These are phyloP conservation scores for Heterodera schachtii DNA, from an alignment of 1,140 invertebrate species.

Conservation along the genomic window DNA sequence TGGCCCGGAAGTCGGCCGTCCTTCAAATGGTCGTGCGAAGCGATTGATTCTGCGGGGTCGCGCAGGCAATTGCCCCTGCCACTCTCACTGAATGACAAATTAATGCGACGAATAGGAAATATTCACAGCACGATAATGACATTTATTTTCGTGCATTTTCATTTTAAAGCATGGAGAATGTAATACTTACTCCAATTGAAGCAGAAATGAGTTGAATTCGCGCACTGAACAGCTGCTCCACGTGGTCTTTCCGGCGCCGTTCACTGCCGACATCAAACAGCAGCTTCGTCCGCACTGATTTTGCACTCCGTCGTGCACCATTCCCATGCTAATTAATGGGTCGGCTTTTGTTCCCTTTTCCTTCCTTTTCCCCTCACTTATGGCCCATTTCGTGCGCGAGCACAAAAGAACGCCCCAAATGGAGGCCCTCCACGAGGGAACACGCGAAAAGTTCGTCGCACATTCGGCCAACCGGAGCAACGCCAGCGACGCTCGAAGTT, in stretches of 20 bases:
- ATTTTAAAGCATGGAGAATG: not conserved
- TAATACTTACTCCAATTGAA: constrained; percentile 61
- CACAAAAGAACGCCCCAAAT: constrained; percentile 63
- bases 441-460: constrained; percentile 66
- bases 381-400: constrained; percentile 65
- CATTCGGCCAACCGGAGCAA: constrained; percentile 64
- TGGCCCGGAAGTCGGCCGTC: constrained; percentile 62
- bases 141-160: too few species aligned
- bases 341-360: not conserved
- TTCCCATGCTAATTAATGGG: constrained; percentile 56
- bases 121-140: too few species aligned
- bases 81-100: constrained; percentile 52
- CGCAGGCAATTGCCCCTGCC: constrained; percentile 63
- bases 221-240: constrained; percentile 63
- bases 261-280: constrained; percentile 65
- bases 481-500: constrained; percentile 61
- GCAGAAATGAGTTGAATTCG: constrained; percentile 64
- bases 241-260: constrained; percentile 65
- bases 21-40: constrained; percentile 55
- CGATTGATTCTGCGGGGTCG: constrained; percentile 51
- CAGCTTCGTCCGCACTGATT: constrained; percentile 63
- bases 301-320: constrained; percentile 65
- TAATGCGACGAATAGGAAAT: not conserved
- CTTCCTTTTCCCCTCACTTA: constrained; percentile 47
- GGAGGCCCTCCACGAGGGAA: constrained; percentile 61